Percentiles rank a stretch among this genome's conserved stretches.
Conservation (phyloP, 2,888 invertebrate species). For the Ischnus inquisitorius region DNA sequence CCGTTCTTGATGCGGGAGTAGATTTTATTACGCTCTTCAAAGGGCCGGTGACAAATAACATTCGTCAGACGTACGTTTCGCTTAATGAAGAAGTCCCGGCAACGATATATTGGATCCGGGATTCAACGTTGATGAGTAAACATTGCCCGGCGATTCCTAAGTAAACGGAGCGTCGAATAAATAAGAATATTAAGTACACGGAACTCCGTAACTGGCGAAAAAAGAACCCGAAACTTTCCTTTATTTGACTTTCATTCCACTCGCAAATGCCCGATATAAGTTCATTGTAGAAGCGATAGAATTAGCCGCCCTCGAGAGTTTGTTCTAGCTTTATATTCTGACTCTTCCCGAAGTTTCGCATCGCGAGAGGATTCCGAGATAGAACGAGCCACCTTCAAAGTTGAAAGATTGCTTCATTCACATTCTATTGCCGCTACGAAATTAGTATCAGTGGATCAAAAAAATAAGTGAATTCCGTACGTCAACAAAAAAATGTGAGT, state of each 20-base stretch:
- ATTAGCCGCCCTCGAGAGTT: constrained; percentile 19
- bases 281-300: constrained; percentile 24
- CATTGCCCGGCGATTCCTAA: constrained; percentile 9
- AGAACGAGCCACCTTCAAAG: too few relatives aligned
- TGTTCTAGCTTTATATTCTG: constrained; percentile 12
- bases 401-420: too few relatives aligned
- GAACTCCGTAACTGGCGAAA: background rate
- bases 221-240: constrained; percentile 12
- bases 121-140: constrained; percentile 1
- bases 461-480: too few relatives aligned
- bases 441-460: too few relatives aligned
- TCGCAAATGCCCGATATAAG: constrained; percentile 28
- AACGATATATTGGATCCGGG: background rate
- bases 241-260: constrained; percentile 33
- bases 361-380: background rate
- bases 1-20: background rate
- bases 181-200: constrained; percentile 26
- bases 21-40: background rate
- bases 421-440: too few relatives aligned
- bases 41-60: background rate
- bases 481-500: too few relatives aligned
- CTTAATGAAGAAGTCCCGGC: background rate
- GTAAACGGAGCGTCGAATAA: constrained; percentile 18
- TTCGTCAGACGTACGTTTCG: background rate
- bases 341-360: background rate